Evolutionary conservation across 2,113 vertebrate genomes (phyloP), one percentile per base, ranked within the genome.

Genomic region (Phocoena phocoena): DNA sequence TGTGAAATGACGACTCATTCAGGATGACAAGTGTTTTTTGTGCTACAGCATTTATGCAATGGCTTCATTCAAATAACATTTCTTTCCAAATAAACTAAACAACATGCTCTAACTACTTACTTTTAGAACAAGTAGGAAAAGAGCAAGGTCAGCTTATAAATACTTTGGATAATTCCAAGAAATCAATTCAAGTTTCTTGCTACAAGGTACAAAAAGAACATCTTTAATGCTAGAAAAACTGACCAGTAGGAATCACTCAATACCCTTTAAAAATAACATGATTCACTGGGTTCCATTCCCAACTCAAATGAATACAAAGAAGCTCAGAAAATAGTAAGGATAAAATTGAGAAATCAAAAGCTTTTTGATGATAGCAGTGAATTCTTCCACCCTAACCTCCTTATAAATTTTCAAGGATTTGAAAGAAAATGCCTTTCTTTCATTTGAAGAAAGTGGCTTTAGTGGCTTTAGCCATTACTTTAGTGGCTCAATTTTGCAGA

Each of bases 121-220:
- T 95, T 70, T 94, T 82, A 88, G 38, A 93, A 62, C 50, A 93
- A n/a, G 86, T 23, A 93, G 38, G 82, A 97, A 94, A 93, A 79
- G 5, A 73, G 4, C 6, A 97, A 95, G 68, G 83, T 41, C 41
- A 73, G 17, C 92, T 85, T 91, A 71, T 53, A 88, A 88, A 84
- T 38, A 73, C n/a, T 87, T 86, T 28, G 26, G n/a, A 36, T 76
- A 87, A 93, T 79, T 91, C 36, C 23, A 90, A 89, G 53, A 88
- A 95, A 90, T 65, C 62, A 93, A 77, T 44, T 90, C 23, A 53
- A 91, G 38, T 68, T 93, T 94, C 74, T 88, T 90, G 31, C 15
- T 90, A 63, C 4, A 88, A 89, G 13, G 77, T 70, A 89, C 15
- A 73, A 83, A 79, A 93, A 70, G 55, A 67, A 98, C 83, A 68